These are phyloP conservation scores for Mantis religiosa DNA, from an alignment of 2,888 invertebrate species.

Conservation along the genomic window DNA sequence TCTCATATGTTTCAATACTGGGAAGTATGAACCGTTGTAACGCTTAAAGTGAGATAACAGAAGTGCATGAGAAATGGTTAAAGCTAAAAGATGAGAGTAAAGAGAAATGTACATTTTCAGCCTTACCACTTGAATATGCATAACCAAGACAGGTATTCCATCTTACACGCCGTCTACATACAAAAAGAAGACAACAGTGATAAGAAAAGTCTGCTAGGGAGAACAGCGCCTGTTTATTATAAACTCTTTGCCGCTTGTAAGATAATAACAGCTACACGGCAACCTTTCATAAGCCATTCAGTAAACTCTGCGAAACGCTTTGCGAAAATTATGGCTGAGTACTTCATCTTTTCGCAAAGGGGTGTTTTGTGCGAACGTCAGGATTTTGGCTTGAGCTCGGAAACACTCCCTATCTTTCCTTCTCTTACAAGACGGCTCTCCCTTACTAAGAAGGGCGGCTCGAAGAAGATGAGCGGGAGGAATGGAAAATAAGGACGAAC, in stretches of 20 bases:
- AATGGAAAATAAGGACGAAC: neutral
- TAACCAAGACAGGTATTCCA: neutral
- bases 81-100: too few relatives aligned
- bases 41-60: too few relatives aligned
- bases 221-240: neutral
- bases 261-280: neutral
- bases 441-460: neutral
- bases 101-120: too few relatives aligned
- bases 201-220: neutral
- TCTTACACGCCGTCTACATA: neutral
- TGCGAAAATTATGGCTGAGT: constrained; percentile 2
- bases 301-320: constrained; percentile 1
- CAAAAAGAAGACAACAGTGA: neutral
- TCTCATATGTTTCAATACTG: too few relatives aligned
- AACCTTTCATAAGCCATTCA: neutral
- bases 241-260: neutral
- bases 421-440: neutral
- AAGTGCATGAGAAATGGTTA: too few relatives aligned
- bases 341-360: neutral
- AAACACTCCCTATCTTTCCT: neutral
- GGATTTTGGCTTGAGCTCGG: constrained; percentile 4
- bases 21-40: too few relatives aligned
- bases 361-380: constrained; percentile 1
- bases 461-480: neutral
- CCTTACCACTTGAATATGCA: neutral